Evolutionary conservation across 2,888 invertebrate genomes (phyloP).

Genomic region (Mythimna loreyi): DNA sequence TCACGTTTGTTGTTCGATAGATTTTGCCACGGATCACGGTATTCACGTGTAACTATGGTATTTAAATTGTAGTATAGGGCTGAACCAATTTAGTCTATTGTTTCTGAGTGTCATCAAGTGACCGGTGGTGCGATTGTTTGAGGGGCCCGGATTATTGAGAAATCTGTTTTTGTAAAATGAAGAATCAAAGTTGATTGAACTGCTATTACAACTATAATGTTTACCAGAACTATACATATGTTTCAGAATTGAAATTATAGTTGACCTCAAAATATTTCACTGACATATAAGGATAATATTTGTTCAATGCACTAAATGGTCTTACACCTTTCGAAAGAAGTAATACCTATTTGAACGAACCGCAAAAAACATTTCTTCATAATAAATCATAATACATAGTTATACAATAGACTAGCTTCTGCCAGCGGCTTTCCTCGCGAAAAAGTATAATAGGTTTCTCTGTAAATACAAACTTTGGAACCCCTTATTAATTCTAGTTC

Average conservation of each 20-base stretch:
- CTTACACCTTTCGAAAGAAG: no score
- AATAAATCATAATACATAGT: no score
- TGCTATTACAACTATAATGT: not conserved
- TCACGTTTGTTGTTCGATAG: slow-evolving; percentile 23
- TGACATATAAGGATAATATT: slow-evolving; percentile 9
- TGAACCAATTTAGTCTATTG: slow-evolving; percentile 58
- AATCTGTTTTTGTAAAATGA: not conserved
- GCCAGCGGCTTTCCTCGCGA: no score
- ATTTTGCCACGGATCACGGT: slow-evolving; percentile 53
- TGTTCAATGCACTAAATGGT: not conserved
- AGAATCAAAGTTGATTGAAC: slow-evolving; percentile 9
- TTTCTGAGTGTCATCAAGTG: slow-evolving; percentile 45
- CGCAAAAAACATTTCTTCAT: no score
- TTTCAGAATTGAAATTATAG: not conserved
- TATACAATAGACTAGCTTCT: no score
- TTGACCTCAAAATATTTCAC: not conserved
- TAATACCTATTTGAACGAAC: no score
- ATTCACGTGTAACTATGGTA: not conserved
- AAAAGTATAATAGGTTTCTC: no score
- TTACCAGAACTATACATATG: not conserved
- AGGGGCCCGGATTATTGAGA: slow-evolving; percentile 24
- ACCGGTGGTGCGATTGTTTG: slow-evolving; percentile 27
- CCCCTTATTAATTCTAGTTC: no score
- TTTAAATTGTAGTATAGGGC: slow-evolving; percentile 15
- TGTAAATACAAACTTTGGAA: no score